These are phyloP conservation scores for Helostoma temminkii DNA, from an alignment of 2,797 vertebrate genomes.

Conservation along the genomic window DNA sequence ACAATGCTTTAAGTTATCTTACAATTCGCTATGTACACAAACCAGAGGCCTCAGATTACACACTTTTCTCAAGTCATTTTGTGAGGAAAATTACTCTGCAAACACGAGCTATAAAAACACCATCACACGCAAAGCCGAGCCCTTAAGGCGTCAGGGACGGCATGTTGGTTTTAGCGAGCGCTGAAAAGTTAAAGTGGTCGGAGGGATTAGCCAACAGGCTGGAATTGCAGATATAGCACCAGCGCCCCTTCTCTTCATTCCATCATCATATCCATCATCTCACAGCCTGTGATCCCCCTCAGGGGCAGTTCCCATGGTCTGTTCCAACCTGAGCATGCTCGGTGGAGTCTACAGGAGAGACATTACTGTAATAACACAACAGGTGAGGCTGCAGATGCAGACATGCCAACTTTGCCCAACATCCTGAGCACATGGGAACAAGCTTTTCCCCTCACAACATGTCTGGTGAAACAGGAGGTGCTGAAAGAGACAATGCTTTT, in stretches of 20 bases:
- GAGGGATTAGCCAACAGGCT: conserved; percentile 84
- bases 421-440: conserved; percentile 37
- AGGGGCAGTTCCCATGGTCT: conserved; percentile 84
- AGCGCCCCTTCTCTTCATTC: conserved; percentile 52
- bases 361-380: conserved; percentile 55
- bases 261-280: conserved; percentile 59
- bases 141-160: conserved; percentile 66
- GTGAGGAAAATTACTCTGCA: conserved; percentile 42
- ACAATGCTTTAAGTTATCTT: neutral
- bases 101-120: conserved; percentile 67
- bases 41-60: conserved; percentile 57
- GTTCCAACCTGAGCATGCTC: conserved; percentile 76
- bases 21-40: conserved; percentile 34
- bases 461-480: neutral
- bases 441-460: no score
- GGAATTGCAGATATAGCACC: conserved; percentile 71
- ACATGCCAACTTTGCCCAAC: conserved; percentile 56
- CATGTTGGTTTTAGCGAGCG: conserved; percentile 69
- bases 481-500: neutral
- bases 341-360: conserved; percentile 66
- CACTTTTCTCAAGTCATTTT: conserved; percentile 55
- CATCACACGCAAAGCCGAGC: conserved; percentile 62
- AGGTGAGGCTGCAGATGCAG: conserved; percentile 71
- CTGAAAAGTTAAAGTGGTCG: conserved; percentile 83
- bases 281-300: conserved; percentile 82